Base-by-base conservation (phyloP, 2,888 invertebrate species). In the Lottia scabra region DNA sequence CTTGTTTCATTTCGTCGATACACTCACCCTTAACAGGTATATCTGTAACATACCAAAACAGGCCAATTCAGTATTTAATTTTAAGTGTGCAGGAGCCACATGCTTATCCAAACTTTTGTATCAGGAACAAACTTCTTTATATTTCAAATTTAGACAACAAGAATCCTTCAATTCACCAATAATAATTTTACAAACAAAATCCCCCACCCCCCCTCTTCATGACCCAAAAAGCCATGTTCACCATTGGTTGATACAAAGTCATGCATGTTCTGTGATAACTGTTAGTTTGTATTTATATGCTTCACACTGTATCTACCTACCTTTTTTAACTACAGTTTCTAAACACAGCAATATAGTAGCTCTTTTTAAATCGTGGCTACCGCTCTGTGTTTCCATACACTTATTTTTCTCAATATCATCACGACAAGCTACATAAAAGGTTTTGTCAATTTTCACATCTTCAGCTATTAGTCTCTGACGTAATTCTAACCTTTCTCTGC, bases 321-420 rank as follows among this genome's bases (percentile, higher is more conserved):
- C 90, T 77, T 85, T 82, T 74, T 89, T 89, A 16, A 90, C 79
- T 30, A 87, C 90, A 78, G 88, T 89, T 80, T 99, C 99, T 77
- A 99, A 91, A 88, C 99, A 99, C 4, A 98, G 91, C 67, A 99
- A 91, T 81, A 99, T 95, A 89, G 96, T 95, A 43, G 97, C 95
- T 38, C 98, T 92, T 76, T 95, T 92, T 13, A 96, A 94, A 84
- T 95, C 94, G 87, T 77, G 70, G 65, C 76, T 75, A 8, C 94
- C 94, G 85, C 95, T 95, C 77, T 94, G 94, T 0, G 94, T 93
- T 44, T 63, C 23, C 26, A 86, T 92, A 87, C 99, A 99, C 75
- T 94, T 94, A 87, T 96, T 93, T 77, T 92, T 93, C 81, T 94
- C 93, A 46, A 99, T 97, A 84, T 98, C 98, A 77, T 95, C 94